Evolutionary conservation across 1,140 invertebrate genomes (phyloP), one percentile per base, ranked within the genome.

Genomic region (Cydia splendana): DNA sequence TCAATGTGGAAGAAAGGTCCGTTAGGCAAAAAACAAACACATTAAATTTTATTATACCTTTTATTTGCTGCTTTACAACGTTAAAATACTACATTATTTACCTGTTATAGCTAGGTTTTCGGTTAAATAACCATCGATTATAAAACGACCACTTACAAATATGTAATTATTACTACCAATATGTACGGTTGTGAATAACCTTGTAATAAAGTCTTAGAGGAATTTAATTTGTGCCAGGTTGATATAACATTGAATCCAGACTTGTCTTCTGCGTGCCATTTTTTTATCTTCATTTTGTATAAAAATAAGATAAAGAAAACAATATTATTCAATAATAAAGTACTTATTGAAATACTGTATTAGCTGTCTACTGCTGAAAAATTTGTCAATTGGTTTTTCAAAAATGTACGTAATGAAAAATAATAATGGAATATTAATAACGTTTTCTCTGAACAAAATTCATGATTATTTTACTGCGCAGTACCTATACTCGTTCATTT

Each of bases 71-170:
- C 67, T 45, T 15, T 71, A 71, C 38, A 71, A 71, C 38, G 67
- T 71, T 42, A 42, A 71, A 71, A 7, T 5, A 4, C 67, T 71
- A 71, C 67, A 71, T n/a, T 38, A 34, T 20, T 38, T 10, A 71
- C 67, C 67, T 71, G 67, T 71, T 42, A 71, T 71, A 71, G 45
- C 67, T 71, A 71, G 67, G 67, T 71, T 3, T 71, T 71, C 34
- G 67, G 67, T 71, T 71, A 38, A 18, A 67, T 38, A 71, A 71
- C 34, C 30, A 71, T 38, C 30, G 30, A 38, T 38, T 71, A 71
- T 38, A 71, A 71, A 71, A 71, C 67, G 34, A 71, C 45, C 34
- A 45, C 67, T 71, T 71, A 71, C 34, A 71, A 71, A 42, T 38
- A 38, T 13, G 3, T 42, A 34, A 3, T 34, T 34, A 38, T 9